Evolutionary conservation across 2,113 vertebrate species (phyloP).

Genomic region (Perca schrenkii): DNA sequence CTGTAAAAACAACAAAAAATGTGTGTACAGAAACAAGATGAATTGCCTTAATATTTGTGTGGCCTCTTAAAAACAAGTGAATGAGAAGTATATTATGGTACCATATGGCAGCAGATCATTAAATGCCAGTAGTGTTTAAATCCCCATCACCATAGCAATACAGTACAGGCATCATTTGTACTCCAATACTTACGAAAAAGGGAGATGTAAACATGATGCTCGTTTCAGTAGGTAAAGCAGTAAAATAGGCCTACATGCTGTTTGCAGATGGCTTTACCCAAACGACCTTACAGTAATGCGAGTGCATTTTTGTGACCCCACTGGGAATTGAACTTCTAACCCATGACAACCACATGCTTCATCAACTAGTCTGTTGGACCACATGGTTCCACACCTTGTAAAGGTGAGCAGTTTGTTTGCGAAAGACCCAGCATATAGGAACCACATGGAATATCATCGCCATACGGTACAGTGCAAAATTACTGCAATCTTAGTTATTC

Average conservation of each 20-base stretch:
- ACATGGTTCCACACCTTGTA: slow-evolving; percentile 43
- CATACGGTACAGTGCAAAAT: slow-evolving; percentile 20
- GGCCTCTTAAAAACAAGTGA: slow-evolving; percentile 32
- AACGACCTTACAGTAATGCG: slow-evolving; percentile 51
- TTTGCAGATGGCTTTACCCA: slow-evolving; percentile 65
- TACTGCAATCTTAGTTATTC: slow-evolving; percentile 61
- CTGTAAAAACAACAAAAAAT: neutral
- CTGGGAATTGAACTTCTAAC: slow-evolving; percentile 65
- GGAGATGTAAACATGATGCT: slow-evolving; percentile 27
- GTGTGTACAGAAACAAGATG: slow-evolving; percentile 18
- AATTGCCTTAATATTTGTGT: slow-evolving; percentile 66
- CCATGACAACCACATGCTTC: slow-evolving; percentile 47
- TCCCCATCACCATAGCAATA: slow-evolving; percentile 39
- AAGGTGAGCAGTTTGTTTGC: slow-evolving; percentile 23
- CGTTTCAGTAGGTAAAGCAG: slow-evolving; percentile 29
- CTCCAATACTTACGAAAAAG: slow-evolving; percentile 1
- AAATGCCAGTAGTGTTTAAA: slow-evolving; percentile 39
- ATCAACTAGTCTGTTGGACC: slow-evolving; percentile 26
- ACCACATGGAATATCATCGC: slow-evolving; percentile 7
- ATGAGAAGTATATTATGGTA: slow-evolving; percentile 30
- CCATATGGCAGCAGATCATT: slow-evolving; percentile 53
- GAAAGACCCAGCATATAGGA: slow-evolving; percentile 12
- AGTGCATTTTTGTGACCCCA: slow-evolving; percentile 63
- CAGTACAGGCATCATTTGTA: slow-evolving; percentile 16
- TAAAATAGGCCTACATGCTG: slow-evolving; percentile 56